These are phyloP conservation scores for Tragopan temminckii DNA, from an alignment of 2,797 vertebrate genomes.

Conservation along the genomic window DNA sequence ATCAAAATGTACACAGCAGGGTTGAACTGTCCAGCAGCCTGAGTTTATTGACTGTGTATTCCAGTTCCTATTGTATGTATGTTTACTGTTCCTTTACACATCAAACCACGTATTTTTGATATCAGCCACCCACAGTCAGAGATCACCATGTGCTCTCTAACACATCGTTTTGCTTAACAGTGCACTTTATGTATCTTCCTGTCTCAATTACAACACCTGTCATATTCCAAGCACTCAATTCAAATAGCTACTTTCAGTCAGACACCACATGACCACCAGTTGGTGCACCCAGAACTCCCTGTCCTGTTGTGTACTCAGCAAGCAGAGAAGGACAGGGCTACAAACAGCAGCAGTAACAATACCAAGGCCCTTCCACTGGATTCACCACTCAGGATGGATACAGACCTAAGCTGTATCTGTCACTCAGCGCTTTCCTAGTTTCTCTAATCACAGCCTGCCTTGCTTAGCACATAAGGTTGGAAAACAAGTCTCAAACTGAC, in stretches of 20 bases:
- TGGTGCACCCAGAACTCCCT: neutral
- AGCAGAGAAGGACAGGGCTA: neutral
- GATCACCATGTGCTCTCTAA: neutral
- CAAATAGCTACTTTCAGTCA: slow-evolving; percentile 3
- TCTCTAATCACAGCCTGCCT: neutral
- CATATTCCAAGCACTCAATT: neutral
- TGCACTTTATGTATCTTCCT: neutral
- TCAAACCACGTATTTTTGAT: neutral
- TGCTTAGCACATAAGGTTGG: no score
- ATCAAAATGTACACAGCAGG: neutral
- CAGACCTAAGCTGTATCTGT: fast-evolving
- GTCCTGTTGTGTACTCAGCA: neutral
- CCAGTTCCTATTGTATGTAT: neutral
- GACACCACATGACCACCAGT: neutral
- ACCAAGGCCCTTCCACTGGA: neutral
- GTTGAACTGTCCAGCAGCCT: neutral
- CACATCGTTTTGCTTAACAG: neutral
- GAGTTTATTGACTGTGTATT: neutral
- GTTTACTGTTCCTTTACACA: neutral
- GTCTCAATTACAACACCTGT: neutral
- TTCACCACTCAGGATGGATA: neutral
- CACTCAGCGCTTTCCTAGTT: neutral
- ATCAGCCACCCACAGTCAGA: neutral
- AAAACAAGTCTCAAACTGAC: no score
- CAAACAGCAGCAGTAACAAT: neutral